Evolutionary conservation across 2,797 vertebrate species (phyloP), one percentile per base, ranked within the genome.

Genomic region (Bucorvus abyssinicus): DNA sequence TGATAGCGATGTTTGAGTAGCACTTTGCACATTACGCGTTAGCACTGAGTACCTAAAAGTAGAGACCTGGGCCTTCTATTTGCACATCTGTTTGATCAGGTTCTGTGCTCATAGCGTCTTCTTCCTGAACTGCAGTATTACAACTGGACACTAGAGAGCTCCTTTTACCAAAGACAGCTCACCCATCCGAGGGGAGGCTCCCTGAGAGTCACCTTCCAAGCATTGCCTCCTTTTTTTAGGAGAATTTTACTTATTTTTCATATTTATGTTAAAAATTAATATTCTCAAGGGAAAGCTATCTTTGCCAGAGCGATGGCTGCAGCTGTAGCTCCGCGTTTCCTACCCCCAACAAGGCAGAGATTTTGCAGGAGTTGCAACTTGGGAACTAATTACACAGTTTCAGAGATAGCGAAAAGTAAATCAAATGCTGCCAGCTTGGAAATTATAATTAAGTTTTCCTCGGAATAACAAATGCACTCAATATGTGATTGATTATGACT

Each of bases 391-490:
- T 81, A 95, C 45, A 52, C 75, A 64, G 44, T 89, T 93, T 90
- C 80, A 88, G 76, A 77, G 71, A 95, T 10, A 92, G 75, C 50
- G 59, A 88, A 94, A 95, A 93, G 78, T 89, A 95, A 97, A 96
- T 97, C 91, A 94, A 96, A 94, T 56, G 83, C 94, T 94, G 83
- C 77, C 82, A 89, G 87, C 75, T 80, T 91, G 89, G 90, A 91
- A 94, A 94, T 94, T 20, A 76, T 96, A 95, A 96, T 97, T 95
- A 94, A 92, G 92, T 96, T 95, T 96, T 92, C 70, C 85, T 69
- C 15, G 24, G 89, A 96, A 92, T 94, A 96, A 94, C 60, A 94
- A 91, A 93, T 50, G 81, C 40, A 34, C 26, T 93, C 80, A 55
- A 50, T 88, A 55, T 78, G 86, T 93, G 82, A 95, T 95, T 95